A percentile compares a stretch with the other conserved stretches of the same genome.
Evolutionary conservation across 2,797 vertebrate genomes (phyloP).

Genomic region (Pangasius krempfi): DNA sequence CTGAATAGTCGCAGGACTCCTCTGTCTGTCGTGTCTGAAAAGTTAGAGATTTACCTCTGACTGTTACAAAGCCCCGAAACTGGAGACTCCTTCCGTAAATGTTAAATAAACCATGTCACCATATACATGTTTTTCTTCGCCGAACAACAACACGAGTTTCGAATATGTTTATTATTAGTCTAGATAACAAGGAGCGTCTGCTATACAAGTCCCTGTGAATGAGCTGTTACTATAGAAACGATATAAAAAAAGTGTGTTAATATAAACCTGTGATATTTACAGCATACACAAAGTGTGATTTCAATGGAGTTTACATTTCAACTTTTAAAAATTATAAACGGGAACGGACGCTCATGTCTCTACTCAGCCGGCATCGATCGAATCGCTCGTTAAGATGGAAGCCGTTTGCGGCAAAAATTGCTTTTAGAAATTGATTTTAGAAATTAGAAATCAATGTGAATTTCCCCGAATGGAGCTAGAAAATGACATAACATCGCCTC

Average conservation of each 20-base stretch:
- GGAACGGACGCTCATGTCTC: neutral
- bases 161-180: neutral
- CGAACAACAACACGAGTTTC: neutral
- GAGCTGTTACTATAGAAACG: neutral
- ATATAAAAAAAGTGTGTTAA: neutral
- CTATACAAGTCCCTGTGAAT: neutral
- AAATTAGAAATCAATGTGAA: neutral
- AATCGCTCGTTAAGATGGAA: neutral
- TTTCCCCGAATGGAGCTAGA: neutral
- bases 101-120: neutral
- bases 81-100: neutral
- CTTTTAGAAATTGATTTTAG: constrained; percentile 1
- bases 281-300: neutral
- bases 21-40: neutral
- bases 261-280: neutral
- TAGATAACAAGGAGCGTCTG: neutral
- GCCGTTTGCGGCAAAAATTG: neutral
- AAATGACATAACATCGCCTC: neutral
- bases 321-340: neutral
- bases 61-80: neutral
- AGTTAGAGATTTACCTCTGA: neutral
- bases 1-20: neutral
- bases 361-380: neutral
- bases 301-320: too few relatives aligned
- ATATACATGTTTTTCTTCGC: neutral